phyloP scores from a whole-genome alignment of 2,888 invertebrate genomes.

The Perdita meconis region DNA sequence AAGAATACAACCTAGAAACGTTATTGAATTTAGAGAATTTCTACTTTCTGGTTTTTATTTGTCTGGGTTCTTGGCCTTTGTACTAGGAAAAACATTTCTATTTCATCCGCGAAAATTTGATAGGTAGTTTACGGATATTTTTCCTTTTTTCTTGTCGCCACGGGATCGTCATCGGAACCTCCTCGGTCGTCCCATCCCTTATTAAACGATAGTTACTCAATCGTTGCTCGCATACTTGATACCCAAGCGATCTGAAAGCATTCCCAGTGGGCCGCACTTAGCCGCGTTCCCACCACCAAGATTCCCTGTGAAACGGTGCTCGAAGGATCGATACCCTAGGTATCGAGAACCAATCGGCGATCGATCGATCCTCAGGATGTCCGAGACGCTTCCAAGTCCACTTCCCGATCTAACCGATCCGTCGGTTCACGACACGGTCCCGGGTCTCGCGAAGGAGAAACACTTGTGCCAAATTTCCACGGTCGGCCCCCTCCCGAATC shows the following conservation, averaged over 20 bases:
- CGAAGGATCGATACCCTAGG: not conserved
- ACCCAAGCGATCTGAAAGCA: constrained; percentile 60
- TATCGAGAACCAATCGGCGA: constrained; percentile 1
- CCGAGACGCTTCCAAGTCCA: not conserved
- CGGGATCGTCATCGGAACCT: constrained; percentile 22
- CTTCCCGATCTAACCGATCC: not conserved
- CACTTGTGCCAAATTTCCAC: constrained; percentile 53
- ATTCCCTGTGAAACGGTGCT: constrained; percentile 2
- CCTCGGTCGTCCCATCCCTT: not conserved
- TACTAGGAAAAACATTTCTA: no score
- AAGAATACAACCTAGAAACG: not conserved
- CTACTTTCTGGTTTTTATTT: not conserved
- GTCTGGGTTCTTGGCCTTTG: no score
- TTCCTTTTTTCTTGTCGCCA: no score
- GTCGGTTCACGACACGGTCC: not conserved
- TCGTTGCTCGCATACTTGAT: constrained; percentile 42
- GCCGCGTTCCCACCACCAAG: not conserved
- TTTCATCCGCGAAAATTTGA: no score
- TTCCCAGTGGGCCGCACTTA: constrained; percentile 48
- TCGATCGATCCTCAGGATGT: not conserved
- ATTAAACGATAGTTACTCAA: constrained; percentile 23
- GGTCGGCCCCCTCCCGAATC: not conserved
- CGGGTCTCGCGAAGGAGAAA: not conserved
- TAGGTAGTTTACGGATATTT: not conserved
- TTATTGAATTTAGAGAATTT: not conserved